Base-by-base conservation (phyloP, 1,140 invertebrate species). In the Nephotettix cincticeps region DNA sequence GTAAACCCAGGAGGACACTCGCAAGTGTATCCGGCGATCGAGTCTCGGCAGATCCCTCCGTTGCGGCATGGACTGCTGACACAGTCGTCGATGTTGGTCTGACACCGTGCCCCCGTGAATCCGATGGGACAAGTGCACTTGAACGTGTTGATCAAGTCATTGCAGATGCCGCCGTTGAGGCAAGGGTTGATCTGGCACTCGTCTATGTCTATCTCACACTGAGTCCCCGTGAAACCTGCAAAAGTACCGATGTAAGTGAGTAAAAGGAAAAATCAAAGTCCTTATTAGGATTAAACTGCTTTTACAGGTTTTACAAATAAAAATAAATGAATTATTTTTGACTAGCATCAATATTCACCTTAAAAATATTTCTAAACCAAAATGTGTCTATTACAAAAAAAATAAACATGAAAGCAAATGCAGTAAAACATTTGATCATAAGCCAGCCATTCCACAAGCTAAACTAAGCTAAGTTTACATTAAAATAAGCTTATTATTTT, bases 1-100 rank as follows among this genome's bases (percentile, higher is more conserved):
- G 92, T 93, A 78, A 94, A 97, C 1, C 95, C 95, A 1, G 91
- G 87, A 14, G 90, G 89, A 81, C 93, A 96, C 74, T 92, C 88
- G 80, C 93, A 94, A 0, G 89, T 92, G 78, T 94, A 94, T 9
- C 90, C 90, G 1, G 93, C 93, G 54, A 95, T 92, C 0, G 90
- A 90, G 78, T 97, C 95, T 32, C 91, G 88, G 76, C 95, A 97
- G 0, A 87, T 90, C 1, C 94, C 95, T 1, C 92, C 90, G 77
- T 97, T 95, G 19, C 90, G 86, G 76, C 93, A 95, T 0, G 94
- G 94, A 54, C 88, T 90, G 0, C 90, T 91, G 0, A 90, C 87
- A 78, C 95, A 97, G 76, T 97, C 94, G 78, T 97, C 93, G 73
- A 96, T 95, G 80, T 96, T 96, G 36, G 89, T 91, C 79, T 96